phyloP scores from a whole-genome alignment of 2,797 vertebrate species.

The Orientallactaga sibirica region DNA sequence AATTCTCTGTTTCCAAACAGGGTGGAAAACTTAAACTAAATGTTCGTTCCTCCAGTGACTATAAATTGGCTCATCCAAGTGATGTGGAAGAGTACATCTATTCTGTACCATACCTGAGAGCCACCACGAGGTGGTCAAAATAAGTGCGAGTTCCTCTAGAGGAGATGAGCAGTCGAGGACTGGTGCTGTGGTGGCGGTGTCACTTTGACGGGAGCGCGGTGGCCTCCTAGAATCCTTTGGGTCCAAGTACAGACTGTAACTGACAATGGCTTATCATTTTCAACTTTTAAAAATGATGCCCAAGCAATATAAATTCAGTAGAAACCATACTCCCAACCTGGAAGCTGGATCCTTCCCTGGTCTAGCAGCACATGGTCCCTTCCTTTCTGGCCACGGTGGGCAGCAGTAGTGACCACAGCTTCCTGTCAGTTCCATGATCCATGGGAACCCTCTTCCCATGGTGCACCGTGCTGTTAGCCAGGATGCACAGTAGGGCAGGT shows the following conservation, averaged over 20 bases:
- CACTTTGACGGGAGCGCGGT: too few species aligned
- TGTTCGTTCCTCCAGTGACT: not conserved
- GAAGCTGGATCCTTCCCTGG: not conserved
- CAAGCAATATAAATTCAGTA: not conserved
- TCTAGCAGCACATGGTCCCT: not conserved
- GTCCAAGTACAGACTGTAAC: not conserved
- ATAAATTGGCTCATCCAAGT: not conserved
- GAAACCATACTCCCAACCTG: not conserved
- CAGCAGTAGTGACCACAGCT: too few species aligned
- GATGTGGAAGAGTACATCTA: not conserved
- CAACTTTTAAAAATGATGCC: not conserved
- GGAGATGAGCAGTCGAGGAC: not conserved
- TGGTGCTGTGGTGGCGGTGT: not conserved
- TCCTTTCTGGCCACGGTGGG: not conserved
- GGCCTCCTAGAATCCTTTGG: not conserved
- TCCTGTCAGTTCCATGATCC: not conserved
- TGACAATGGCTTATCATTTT: not conserved
- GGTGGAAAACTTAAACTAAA: not conserved
- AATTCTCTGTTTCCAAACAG: conserved; percentile 6
- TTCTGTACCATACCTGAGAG: not conserved
- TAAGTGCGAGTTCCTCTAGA: not conserved
- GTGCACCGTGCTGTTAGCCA: too few species aligned
- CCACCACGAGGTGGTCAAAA: not conserved
- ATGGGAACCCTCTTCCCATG: not conserved
- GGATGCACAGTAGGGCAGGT: too few species aligned